Evolutionary conservation across 2,888 invertebrate species (phyloP), one percentile per base, ranked within the genome.

Genomic region (Netelia virgata): DNA sequence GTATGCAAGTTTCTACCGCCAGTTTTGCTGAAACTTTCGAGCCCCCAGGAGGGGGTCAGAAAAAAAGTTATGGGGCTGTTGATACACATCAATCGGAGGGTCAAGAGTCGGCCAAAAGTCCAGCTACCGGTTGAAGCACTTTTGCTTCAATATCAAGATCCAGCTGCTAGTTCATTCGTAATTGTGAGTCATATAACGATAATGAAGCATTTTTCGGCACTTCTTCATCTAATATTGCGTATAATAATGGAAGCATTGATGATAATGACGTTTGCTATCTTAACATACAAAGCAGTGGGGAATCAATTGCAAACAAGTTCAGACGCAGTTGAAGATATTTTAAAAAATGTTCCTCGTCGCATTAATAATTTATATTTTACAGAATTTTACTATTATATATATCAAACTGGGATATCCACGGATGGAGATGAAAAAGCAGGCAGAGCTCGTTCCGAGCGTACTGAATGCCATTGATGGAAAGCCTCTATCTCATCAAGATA

Each of bases 381-480:
- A 98, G 97, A 99, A 99, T 94, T 98, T 99, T 92, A 96, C 98
- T 11, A 97, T 98, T 79, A 97, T 99, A 89, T 99, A 98, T 92
- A 97, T 99, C 85, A 98, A 97, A 91, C 96, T 98, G 95, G 98
- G 98, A 9, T 98, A 96, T 94, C 98, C 98, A 0, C 95, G 98
- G 74, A 94, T 98, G 88, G 95, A 96, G 11, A 94, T 95, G 68
- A 96, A 96, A 10, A 96, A 97, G 90, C 98, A 98, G 93, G 95
- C 96, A 5, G 95, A 96, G 86, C 93, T 98, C 83, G 95, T 97
- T 14, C 97, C 98, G 5, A 94, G 95, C 83, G 94, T 98, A 76
- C 94, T 98, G 28, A 96, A 96, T 90, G 96, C 97, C 85, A 94
- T 98, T 66, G 97, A 97, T 90, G 96, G 96, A 76, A 97, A 97